These are phyloP conservation scores for Zophobas morio DNA, from an alignment of 1,140 invertebrate species.

Conservation along the genomic window DNA sequence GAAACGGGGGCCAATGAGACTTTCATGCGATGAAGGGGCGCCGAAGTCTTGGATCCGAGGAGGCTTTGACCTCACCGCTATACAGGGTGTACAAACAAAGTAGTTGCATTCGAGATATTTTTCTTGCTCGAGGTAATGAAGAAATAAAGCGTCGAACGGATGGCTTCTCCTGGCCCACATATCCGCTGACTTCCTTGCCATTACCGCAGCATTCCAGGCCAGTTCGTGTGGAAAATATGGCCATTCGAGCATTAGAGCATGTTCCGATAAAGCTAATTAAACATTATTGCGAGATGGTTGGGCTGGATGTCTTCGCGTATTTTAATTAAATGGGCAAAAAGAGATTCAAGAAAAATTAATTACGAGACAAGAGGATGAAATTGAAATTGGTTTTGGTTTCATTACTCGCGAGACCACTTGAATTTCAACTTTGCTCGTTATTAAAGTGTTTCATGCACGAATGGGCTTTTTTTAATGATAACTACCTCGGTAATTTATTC, in stretches of 20 bases:
- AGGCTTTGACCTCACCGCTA: too few relatives aligned
- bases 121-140: neutral
- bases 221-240: constrained; percentile 22
- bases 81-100: too few relatives aligned
- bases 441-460: neutral
- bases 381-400: constrained; percentile 28
- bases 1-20: too few relatives aligned
- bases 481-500: constrained; percentile 24
- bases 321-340: constrained; percentile 15
- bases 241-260: neutral
- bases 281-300: neutral
- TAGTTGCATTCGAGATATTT: too few relatives aligned
- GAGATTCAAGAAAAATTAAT: neutral
- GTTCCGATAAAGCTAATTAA: constrained; percentile 10
- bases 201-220: constrained; percentile 18
- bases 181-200: constrained; percentile 15
- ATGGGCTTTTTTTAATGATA: neutral
- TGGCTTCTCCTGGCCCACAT: constrained; percentile 11
- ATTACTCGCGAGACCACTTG: neutral
- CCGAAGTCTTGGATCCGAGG: too few relatives aligned
- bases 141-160: neutral
- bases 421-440: neutral
- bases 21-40: too few relatives aligned
- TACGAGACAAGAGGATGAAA: neutral
- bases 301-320: neutral